These are phyloP conservation scores for Lysandra coridon DNA, from an alignment of 2,888 invertebrate species.

Conservation along the genomic window DNA sequence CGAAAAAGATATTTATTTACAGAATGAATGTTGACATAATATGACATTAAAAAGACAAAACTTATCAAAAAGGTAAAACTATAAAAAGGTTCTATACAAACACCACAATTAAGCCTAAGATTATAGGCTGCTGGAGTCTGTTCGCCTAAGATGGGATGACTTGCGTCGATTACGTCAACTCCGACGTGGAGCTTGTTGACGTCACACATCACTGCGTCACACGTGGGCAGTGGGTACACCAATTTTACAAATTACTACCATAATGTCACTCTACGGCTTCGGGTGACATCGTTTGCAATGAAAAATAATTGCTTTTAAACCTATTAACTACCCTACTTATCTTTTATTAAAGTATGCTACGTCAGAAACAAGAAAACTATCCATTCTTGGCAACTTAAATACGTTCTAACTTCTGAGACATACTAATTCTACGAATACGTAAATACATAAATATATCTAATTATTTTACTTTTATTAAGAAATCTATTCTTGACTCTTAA, in stretches of 20 bases:
- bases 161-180: not conserved
- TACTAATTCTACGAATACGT: too few relatives aligned
- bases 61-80: too few relatives aligned
- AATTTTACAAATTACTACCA: not conserved
- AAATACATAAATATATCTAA: too few relatives aligned
- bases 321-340: slow-evolving; percentile 25
- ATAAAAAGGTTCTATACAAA: too few relatives aligned
- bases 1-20: too few relatives aligned
- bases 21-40: too few relatives aligned
- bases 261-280: slow-evolving; percentile 7
- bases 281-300: slow-evolving; percentile 16
- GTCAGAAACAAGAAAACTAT: not conserved
- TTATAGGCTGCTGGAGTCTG: not conserved
- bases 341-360: not conserved
- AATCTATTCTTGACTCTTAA: too few relatives aligned
- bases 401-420: too few relatives aligned
- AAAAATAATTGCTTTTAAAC: slow-evolving; percentile 5
- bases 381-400: not conserved
- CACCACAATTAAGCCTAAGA: too few relatives aligned
- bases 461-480: too few relatives aligned
- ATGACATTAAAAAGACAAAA: too few relatives aligned
- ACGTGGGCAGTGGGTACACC: slow-evolving; percentile 1
- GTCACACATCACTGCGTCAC: not conserved
- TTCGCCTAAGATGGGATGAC: not conserved
- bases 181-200: not conserved